Evolutionary conservation across 2,888 invertebrate species (phyloP).

Genomic region (Tetramorium bicarinatum): DNA sequence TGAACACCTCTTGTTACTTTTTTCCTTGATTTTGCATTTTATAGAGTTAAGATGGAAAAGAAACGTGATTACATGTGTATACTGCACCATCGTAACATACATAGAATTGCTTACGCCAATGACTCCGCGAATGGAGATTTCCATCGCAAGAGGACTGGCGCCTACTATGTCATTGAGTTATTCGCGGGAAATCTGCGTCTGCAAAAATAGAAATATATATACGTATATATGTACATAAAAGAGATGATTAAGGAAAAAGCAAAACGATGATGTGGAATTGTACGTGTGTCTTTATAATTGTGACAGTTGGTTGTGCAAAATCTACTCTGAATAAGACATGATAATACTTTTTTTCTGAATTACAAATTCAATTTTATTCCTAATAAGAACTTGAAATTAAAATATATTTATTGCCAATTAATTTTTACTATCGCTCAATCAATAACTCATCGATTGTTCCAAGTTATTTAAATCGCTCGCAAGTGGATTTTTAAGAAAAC

Average conservation of each 20-base stretch:
- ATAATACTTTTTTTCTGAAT: not conserved
- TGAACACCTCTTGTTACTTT: not conserved
- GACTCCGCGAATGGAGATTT: constrained; percentile 83
- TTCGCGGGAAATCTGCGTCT: constrained; percentile 76
- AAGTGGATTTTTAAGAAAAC: not conserved
- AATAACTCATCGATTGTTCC: not conserved
- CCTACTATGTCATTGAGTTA: constrained; percentile 75
- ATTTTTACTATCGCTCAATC: not conserved
- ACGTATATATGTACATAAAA: not conserved
- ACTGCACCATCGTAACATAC: constrained; percentile 49
- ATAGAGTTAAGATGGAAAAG: not conserved
- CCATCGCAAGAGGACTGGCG: constrained; percentile 75
- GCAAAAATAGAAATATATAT: constrained; percentile 56
- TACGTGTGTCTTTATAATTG: not conserved
- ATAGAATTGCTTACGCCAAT: constrained; percentile 80
- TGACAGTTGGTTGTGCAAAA: not conserved
- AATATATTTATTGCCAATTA: not conserved
- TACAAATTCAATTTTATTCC: not conserved
- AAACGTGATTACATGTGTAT: not conserved
- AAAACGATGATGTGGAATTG: not conserved
- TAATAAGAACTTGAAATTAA: not conserved
- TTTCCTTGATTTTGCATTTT: not conserved
- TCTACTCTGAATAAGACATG: not conserved
- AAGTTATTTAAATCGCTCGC: not conserved
- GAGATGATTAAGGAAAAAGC: constrained; percentile 34